A percentile compares a stretch with the other conserved stretches of the same genome.
Evolutionary conservation across 2,113 vertebrate species (phyloP).

Genomic region (Phyllopteryx taeniolatus): DNA sequence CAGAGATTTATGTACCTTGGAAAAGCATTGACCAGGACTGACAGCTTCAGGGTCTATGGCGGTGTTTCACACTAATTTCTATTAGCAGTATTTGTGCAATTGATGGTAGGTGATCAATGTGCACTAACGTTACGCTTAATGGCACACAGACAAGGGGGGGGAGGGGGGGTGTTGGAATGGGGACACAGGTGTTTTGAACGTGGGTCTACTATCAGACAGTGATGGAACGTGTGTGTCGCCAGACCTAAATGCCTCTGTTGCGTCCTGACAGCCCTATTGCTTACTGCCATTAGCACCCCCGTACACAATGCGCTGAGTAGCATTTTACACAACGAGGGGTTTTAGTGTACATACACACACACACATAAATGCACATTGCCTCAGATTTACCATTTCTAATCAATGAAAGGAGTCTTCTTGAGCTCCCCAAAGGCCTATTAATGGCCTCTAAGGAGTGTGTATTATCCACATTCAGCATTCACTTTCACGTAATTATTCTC

Average conservation of each 20-base stretch:
- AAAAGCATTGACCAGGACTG: constrained; percentile 25
- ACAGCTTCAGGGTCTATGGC: constrained; percentile 17
- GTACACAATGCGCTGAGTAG: constrained; percentile 64
- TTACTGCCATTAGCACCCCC: constrained; percentile 75
- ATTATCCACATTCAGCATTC: constrained; percentile 73
- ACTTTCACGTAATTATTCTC: constrained; percentile 65
- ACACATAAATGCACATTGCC: constrained; percentile 49
- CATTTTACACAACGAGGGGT: constrained; percentile 54
- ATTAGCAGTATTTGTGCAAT: constrained; percentile 32
- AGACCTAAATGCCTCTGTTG: constrained; percentile 71
- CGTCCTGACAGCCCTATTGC: constrained; percentile 72
- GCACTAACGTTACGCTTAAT: constrained; percentile 48
- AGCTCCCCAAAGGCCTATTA: constrained; percentile 66
- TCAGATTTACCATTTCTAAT: constrained; percentile 70
- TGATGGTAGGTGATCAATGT: constrained; percentile 55
- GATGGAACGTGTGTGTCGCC: constrained; percentile 52
- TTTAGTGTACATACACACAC: constrained; percentile 46
- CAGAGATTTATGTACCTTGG: constrained; percentile 37
- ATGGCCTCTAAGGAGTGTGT: constrained; percentile 65
- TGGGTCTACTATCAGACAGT: constrained; percentile 64
- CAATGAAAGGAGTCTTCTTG: constrained; percentile 59
- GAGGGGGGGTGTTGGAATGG: constrained; percentile 48
- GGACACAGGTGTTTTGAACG: constrained; percentile 77
- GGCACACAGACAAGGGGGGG: constrained; percentile 25
- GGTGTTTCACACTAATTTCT: constrained; percentile 32